Conservation (phyloP, 2,797 vertebrate species). For the Trachurus trachurus region DNA sequence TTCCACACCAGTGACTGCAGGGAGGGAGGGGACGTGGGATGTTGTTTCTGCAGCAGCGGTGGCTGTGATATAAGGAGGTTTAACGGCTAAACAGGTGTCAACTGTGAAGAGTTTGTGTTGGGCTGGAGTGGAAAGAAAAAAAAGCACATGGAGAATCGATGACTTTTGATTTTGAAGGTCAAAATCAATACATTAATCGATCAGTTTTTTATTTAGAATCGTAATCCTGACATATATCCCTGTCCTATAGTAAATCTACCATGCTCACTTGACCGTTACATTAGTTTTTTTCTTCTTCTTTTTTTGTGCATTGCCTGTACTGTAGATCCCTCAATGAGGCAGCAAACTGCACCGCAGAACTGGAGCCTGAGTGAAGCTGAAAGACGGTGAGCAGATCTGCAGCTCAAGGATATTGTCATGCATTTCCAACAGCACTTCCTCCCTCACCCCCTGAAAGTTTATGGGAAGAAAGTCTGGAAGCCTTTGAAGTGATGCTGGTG, state of each 20-base stretch:
- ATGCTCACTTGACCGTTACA: slow-evolving; percentile 11
- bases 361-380: neutral
- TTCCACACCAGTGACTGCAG: too few relatives aligned
- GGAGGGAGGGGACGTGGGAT: too few relatives aligned
- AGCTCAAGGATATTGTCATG: slow-evolving; percentile 37
- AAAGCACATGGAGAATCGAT: too few relatives aligned
- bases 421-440: slow-evolving; percentile 51
- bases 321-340: slow-evolving; percentile 1
- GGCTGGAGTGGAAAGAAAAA: too few relatives aligned
- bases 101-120: too few relatives aligned
- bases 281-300: neutral
- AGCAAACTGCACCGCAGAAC: neutral
- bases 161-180: too few relatives aligned
- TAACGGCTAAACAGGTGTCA: too few relatives aligned
- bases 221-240: neutral
- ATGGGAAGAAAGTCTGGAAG: slow-evolving; percentile 20
- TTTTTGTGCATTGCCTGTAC: neutral
- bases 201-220: too few relatives aligned
- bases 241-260: slow-evolving; percentile 7
- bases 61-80: too few relatives aligned
- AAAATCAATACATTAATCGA: too few relatives aligned
- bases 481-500: slow-evolving; percentile 61
- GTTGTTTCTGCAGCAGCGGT: too few relatives aligned
- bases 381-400: slow-evolving; percentile 9
- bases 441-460: slow-evolving; percentile 15